These are phyloP conservation scores for Rhinolophus ferrumequinum DNA, from an alignment of 2,113 vertebrate genomes.

Conservation along the genomic window DNA sequence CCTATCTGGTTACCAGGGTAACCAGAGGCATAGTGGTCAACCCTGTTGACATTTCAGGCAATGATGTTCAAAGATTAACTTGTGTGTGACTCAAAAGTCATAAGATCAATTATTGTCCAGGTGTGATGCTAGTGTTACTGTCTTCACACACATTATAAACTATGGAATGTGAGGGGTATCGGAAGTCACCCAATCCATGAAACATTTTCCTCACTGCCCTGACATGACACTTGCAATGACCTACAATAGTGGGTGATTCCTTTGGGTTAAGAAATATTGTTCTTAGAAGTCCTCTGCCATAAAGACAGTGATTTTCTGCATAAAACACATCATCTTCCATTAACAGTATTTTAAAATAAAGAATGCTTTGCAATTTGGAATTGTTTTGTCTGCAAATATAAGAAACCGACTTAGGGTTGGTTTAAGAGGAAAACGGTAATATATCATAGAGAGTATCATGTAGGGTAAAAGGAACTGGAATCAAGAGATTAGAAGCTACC, in stretches of 20 bases:
- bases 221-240: neutral
- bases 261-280: neutral
- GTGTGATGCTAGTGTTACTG: neutral
- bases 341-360: neutral
- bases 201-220: neutral
- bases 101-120: neutral
- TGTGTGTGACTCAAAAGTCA: neutral
- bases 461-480: neutral
- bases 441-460: neutral
- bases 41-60: neutral
- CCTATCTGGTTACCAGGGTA: neutral
- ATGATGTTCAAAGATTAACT: neutral
- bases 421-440: neutral
- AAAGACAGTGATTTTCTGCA: neutral
- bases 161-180: neutral
- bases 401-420: neutral
- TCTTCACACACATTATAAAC: neutral
- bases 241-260: neutral
- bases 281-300: neutral
- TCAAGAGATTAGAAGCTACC: neutral
- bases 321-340: neutral
- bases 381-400: neutral
- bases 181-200: neutral
- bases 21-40: neutral
- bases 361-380: neutral